Evolutionary conservation across 2,113 vertebrate genomes (phyloP), one percentile per base, ranked within the genome.

Genomic region (Labrus mixtus): DNA sequence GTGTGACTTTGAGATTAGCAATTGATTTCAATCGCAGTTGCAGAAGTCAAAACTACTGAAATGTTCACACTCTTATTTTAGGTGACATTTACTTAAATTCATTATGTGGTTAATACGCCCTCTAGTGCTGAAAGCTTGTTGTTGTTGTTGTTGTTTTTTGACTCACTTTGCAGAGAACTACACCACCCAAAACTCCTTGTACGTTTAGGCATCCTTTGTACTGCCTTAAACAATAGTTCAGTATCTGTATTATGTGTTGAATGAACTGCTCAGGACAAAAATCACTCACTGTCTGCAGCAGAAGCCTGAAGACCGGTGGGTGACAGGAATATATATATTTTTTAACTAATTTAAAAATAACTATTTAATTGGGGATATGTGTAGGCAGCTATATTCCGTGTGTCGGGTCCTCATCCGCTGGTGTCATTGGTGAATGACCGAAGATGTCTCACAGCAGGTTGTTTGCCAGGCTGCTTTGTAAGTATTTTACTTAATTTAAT

Each of bases 361-460:
- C 6, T 0, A 23, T 63, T 56, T 15, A 0, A 16, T 43, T 13
- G 4, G 86, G 82, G 23, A 87, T 82, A 73, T 87, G 53, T 53
- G 1, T 41, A 61, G 79, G 10, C 89, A 84, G 10, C 92, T 84
- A 68, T 58, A 43, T 1, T 23, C 4, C 22, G 7, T 37, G 37
- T 56, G 58, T 63, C 2, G 69, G 92, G 93, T 87, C 93, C 91
- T 73, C 25, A 71, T 50, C 54, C 83, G 83, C 60, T 67, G 11
- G 93, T 95, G 95, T 95, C 95, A 95, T 95, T 95, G 95, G 91
- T 89, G 90, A 93, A 89, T 94, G 95, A 95, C 95, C 93, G 93
- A 94, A 91, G 88, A 95, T 95, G 95, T 95, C 91, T 78, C 93
- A 93, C 71, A 86, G 92, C 85, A 93, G 95, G 85, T 84, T 95